Evolutionary conservation across 2,113 vertebrate genomes (phyloP), one percentile per base, ranked within the genome.

Genomic region (Grantiella picta): DNA sequence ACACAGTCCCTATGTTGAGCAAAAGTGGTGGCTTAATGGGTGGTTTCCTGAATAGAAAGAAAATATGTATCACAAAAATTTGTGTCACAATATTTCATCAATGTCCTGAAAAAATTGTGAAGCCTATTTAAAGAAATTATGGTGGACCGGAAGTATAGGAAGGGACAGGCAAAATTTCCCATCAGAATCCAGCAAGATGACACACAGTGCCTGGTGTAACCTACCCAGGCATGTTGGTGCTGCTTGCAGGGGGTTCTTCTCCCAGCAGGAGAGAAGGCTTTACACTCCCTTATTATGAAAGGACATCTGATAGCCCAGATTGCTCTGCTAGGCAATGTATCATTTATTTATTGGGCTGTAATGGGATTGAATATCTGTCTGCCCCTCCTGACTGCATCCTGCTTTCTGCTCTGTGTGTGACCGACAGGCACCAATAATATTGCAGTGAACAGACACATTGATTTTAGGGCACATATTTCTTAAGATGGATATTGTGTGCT

Each of bases 291-390:
- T 24, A 14, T 76, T 80, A 42, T 53, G 38, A 82, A 86, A 90
- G 61, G 82, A 88, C 57, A 90, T 91, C 66, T 57, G 87, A 95
- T 94, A 96, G 44, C 84, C 53, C 77, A 68, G 52, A 84, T 50
- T 83, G 38, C 23, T 70, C 53, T 88, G 45, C 91, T 27, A 54
- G 40, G 44, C 54, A 82, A 86, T 66, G 69, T 60, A 90, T 96
- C 50, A 94, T 92, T 95, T 95, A 97, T 94, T 95, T 95, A 95
- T 94, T 90, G 60, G 68, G 42, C 63, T 90, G 63, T 95, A 93
- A 95, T 92, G 82, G 80, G 60, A 83, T 82, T 66, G 92, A 83
- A 91, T 75, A 82, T 52, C 64, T 68, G 56, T 60, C 79, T 88
- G 64, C 44, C 35, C 10, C 49, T 83, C 56, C 82, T 70, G 70